Evolutionary conservation across 1,140 invertebrate genomes (phyloP).

Genomic region (Calycopis cecrops): DNA sequence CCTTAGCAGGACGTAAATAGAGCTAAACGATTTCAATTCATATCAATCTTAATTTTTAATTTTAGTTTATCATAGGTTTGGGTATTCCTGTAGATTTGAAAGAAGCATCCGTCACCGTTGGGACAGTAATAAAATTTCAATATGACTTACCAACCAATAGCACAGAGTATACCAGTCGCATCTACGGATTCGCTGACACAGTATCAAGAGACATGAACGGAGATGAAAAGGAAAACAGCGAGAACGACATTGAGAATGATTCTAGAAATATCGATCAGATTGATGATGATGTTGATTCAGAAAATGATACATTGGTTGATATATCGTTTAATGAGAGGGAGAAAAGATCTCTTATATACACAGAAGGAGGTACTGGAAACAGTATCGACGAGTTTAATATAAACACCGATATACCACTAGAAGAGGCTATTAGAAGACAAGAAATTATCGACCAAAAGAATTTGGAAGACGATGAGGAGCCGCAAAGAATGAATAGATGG

Average conservation of each 20-base stretch:
- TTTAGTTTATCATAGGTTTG: conserved; percentile 79
- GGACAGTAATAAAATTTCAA: conserved; percentile 78
- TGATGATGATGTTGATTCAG: conserved; percentile 23
- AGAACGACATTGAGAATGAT: conserved; percentile 31
- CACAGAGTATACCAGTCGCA: conserved; percentile 76
- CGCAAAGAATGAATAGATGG: conserved; percentile 75
- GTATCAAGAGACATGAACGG: conserved; percentile 56
- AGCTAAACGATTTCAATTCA: no score
- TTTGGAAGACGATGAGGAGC: conserved; percentile 45
- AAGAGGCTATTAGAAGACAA: conserved; percentile 59
- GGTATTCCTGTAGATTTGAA: conserved; percentile 80
- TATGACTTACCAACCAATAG: conserved; percentile 78
- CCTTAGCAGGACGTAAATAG: no score
- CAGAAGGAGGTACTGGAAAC: conserved; percentile 51
- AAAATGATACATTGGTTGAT: conserved; percentile 60
- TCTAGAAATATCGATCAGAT: conserved; percentile 30
- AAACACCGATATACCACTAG: conserved; percentile 41
- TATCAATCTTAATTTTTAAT: conserved; percentile 19
- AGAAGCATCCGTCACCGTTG: conserved; percentile 78
- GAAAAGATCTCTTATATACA: conserved; percentile 48
- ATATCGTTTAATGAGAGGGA: conserved; percentile 57
- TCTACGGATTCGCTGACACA: conserved; percentile 71
- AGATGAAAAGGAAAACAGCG: conserved; percentile 29
- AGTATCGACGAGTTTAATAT: conserved; percentile 29
- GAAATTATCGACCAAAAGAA: conserved; percentile 53